phyloP scores from a whole-genome alignment of 1,140 invertebrate species.

The Drosophila kanapiae region DNA sequence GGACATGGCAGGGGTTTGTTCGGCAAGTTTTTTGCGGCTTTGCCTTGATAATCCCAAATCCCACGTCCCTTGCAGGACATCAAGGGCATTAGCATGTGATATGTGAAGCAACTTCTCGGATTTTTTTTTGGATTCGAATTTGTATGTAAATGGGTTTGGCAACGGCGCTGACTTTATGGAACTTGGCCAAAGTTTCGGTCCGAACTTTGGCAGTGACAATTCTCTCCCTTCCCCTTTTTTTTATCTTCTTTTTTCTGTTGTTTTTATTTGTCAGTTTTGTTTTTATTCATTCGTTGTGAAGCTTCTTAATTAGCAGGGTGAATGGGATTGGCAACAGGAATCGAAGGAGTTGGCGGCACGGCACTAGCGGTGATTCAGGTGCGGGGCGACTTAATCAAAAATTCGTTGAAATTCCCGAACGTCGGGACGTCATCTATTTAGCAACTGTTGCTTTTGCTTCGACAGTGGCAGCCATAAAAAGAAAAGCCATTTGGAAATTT shows the following conservation, averaged over 20 bases:
- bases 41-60: slow-evolving; percentile 53
- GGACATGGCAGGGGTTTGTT: slow-evolving; percentile 36
- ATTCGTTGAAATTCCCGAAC: background rate
- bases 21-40: slow-evolving; percentile 55
- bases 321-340: background rate
- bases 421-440: slow-evolving; percentile 10
- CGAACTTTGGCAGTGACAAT: slow-evolving; percentile 1
- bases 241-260: too few species aligned
- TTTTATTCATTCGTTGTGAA: background rate
- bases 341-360: slow-evolving; percentile 16
- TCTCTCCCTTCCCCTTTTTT: background rate
- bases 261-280: background rate
- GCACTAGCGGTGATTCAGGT: slow-evolving; percentile 17
- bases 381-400: slow-evolving; percentile 25
- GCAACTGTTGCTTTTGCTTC: slow-evolving; percentile 44
- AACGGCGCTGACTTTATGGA: slow-evolving; percentile 5
- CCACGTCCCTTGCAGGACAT: slow-evolving; percentile 35
- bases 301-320: slow-evolving; percentile 24
- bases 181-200: slow-evolving; percentile 21
- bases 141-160: slow-evolving; percentile 29
- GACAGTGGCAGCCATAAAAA: slow-evolving; percentile 38
- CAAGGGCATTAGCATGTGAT: slow-evolving; percentile 52
- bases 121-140: slow-evolving; percentile 26
- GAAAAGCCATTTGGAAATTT: slow-evolving; percentile 34
- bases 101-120: slow-evolving; percentile 32